Percentiles rank a stretch among this genome's conserved stretches.
Evolutionary conservation across 2,888 invertebrate species (phyloP).

Genomic region (Dryocosmus kuriphilus): DNA sequence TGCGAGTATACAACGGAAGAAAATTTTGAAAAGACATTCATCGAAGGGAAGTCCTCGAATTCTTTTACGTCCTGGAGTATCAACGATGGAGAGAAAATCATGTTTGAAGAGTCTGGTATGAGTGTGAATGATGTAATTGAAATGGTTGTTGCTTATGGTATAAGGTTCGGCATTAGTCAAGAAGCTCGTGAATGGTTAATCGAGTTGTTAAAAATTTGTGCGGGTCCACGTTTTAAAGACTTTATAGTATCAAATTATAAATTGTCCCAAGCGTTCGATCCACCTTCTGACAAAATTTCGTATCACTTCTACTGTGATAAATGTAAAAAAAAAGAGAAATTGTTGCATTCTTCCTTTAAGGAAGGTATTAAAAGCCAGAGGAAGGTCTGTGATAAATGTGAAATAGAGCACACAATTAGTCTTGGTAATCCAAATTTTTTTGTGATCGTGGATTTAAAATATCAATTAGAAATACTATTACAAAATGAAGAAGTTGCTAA

Average conservation of each 20-base stretch:
- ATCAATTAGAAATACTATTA: constrained; percentile 41
- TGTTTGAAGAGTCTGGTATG: constrained; percentile 34
- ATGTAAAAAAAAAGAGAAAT: constrained; percentile 4
- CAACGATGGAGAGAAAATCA: background rate
- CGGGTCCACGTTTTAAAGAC: constrained; percentile 10
- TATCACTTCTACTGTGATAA: constrained; percentile 8
- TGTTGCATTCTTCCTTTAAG: constrained; percentile 30
- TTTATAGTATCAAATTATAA: constrained; percentile 15
- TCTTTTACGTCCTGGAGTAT: background rate
- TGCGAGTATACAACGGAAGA: no score
- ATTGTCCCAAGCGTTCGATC: background rate
- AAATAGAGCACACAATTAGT: constrained; percentile 28
- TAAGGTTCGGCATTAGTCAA: constrained; percentile 24
- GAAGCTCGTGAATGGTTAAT: constrained; percentile 28
- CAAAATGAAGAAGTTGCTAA: constrained; percentile 20
- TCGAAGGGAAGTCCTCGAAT: no score
- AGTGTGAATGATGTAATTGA: constrained; percentile 33
- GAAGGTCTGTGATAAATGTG: constrained; percentile 8
- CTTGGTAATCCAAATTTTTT: constrained; percentile 31
- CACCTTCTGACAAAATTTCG: background rate
- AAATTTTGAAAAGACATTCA: no score
- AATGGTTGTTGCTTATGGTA: constrained; percentile 27
- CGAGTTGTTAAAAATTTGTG: constrained; percentile 36
- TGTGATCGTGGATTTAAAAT: constrained; percentile 29
- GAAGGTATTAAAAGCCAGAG: constrained; percentile 1